Conservation (phyloP, 2,113 vertebrate genomes). For the Girardinichthys multiradiatus region DNA sequence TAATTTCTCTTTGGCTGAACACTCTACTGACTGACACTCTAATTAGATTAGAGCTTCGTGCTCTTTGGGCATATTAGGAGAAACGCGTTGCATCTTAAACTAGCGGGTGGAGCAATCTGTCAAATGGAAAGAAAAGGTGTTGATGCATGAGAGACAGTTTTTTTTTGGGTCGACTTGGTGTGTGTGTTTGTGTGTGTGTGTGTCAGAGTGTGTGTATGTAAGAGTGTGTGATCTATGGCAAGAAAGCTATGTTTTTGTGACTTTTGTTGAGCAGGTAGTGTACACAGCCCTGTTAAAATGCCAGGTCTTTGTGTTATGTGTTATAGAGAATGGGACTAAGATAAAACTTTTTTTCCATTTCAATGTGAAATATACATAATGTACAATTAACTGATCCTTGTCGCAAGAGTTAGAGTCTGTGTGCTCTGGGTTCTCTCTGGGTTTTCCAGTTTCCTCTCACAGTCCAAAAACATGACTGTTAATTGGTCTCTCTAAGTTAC, state of each 20-base stretch:
- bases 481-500: too few species aligned
- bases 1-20: slow-evolving; percentile 78
- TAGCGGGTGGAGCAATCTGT: slow-evolving; percentile 67
- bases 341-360: too few species aligned
- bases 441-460: too few species aligned
- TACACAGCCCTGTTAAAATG: too few species aligned
- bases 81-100: slow-evolving; percentile 72
- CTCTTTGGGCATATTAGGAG: slow-evolving; percentile 82
- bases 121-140: slow-evolving; percentile 68
- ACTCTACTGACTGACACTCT: slow-evolving; percentile 80
- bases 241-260: slow-evolving; percentile 6
- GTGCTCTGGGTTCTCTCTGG: too few species aligned
- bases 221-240: background rate
- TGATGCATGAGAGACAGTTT: slow-evolving; percentile 45
- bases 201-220: slow-evolving; percentile 1
- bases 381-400: too few species aligned
- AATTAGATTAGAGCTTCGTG: slow-evolving; percentile 83
- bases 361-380: too few species aligned
- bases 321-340: too few species aligned
- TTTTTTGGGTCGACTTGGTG: slow-evolving; percentile 15
- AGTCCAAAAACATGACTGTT: too few species aligned
- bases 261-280: slow-evolving; percentile 12
- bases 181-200: slow-evolving; percentile 11
- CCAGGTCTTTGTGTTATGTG: too few species aligned
- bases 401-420: too few species aligned